A percentile compares a stretch with the other conserved stretches of the same genome.
Evolutionary conservation across 2,797 vertebrate genomes (phyloP).

Genomic region (Rousettus madagascariensis): DNA sequence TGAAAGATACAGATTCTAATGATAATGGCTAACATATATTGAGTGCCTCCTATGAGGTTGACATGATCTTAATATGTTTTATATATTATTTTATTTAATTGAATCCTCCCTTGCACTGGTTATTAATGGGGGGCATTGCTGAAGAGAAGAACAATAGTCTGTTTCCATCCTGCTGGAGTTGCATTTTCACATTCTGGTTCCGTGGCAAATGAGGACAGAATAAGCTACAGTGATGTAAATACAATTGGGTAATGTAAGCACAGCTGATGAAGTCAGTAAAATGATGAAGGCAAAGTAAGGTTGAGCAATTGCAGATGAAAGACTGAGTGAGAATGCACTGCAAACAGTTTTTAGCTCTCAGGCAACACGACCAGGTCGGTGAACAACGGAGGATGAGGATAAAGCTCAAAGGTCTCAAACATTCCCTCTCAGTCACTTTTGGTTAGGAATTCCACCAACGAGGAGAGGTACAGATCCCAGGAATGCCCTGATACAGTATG

Average conservation of each 20-base stretch:
- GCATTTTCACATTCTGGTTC: neutral
- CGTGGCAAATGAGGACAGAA: slow-evolving; percentile 50
- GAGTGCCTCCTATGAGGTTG: neutral
- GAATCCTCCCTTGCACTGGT: neutral
- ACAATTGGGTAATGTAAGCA: slow-evolving; percentile 45
- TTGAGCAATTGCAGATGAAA: slow-evolving; percentile 32
- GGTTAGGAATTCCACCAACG: neutral
- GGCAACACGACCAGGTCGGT: neutral
- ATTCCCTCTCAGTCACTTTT: neutral
- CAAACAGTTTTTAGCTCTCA: neutral
- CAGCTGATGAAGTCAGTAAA: slow-evolving; percentile 51
- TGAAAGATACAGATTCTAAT: slow-evolving; percentile 4
- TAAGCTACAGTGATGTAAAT: slow-evolving; percentile 42
- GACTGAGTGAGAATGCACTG: neutral
- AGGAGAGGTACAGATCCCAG: neutral
- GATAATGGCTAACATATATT: neutral
- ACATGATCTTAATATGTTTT: neutral
- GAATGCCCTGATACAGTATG: accelerated
- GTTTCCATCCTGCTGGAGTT: neutral
- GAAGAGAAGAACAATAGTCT: neutral
- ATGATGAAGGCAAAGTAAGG: neutral
- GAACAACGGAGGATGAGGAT: neutral
- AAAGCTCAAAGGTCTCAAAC: neutral
- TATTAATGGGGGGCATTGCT: neutral
- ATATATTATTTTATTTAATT: neutral